A percentile compares a stretch with the other conserved stretches of the same genome.
Evolutionary conservation across 2,888 invertebrate species (phyloP).

Genomic region (Molorchus minor): DNA sequence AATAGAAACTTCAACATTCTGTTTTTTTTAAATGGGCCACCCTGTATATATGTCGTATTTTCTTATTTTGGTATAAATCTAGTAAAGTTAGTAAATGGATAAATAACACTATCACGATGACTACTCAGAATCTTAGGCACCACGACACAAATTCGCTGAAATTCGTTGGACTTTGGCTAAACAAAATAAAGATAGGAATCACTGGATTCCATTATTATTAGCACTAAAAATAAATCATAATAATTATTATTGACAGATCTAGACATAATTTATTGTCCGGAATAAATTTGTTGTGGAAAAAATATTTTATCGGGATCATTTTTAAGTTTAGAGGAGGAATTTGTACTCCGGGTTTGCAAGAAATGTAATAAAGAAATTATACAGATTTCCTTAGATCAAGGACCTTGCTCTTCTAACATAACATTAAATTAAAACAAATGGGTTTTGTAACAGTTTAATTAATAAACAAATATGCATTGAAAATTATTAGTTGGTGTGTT

Average conservation of each 20-base stretch:
- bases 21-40: too few relatives aligned
- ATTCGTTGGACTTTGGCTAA: not conserved
- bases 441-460: too few relatives aligned
- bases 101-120: too few relatives aligned
- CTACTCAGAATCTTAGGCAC: conserved; percentile 9
- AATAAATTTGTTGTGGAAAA: conserved; percentile 9
- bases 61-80: too few relatives aligned
- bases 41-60: too few relatives aligned
- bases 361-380: not conserved
- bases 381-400: too few relatives aligned
- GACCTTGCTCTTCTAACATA: too few relatives aligned
- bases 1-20: too few relatives aligned
- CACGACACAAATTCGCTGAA: conserved; percentile 2
- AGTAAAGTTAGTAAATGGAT: too few relatives aligned
- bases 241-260: conserved; percentile 2
- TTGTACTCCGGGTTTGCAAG: not conserved
- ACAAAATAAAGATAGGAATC: conserved; percentile 15
- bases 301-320: not conserved
- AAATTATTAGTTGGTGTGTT: too few relatives aligned
- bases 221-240: not conserved
- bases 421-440: too few relatives aligned
- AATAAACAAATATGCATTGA: too few relatives aligned
- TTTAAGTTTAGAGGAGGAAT: not conserved
- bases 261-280: conserved; percentile 2
- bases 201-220: not conserved